Evolutionary conservation across 2,797 vertebrate genomes (phyloP).

Genomic region (Garrulus glandarius): DNA sequence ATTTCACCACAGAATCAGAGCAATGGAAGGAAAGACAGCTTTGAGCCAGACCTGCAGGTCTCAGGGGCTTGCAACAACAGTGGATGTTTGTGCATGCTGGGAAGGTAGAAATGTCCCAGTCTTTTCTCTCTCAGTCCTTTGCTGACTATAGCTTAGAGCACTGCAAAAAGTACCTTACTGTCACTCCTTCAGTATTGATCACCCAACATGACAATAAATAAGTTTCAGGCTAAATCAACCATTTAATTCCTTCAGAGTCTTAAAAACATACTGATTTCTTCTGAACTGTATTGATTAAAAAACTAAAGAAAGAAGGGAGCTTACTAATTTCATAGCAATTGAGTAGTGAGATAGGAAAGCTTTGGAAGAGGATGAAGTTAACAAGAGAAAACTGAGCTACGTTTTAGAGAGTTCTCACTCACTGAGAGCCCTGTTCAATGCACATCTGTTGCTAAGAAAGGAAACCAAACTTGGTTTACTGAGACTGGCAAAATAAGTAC

Average conservation of each 20-base stretch:
- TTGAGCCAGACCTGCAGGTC: background rate
- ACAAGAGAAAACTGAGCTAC: background rate
- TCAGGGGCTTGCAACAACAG: background rate
- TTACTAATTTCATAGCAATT: background rate
- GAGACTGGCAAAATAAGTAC: background rate
- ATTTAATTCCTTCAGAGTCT: background rate
- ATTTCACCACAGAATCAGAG: background rate
- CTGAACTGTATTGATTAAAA: background rate
- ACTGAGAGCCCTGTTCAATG: background rate
- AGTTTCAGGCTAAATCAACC: background rate
- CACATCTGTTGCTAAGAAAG: background rate
- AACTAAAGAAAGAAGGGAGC: background rate
- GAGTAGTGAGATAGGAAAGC: background rate
- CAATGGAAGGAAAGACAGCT: background rate
- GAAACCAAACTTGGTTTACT: background rate
- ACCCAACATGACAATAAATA: background rate
- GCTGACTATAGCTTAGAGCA: background rate
- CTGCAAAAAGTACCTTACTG: background rate
- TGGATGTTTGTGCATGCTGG: background rate
- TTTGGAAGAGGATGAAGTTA: background rate
- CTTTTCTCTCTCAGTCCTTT: background rate
- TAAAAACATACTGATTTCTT: background rate
- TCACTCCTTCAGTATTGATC: fast-evolving
- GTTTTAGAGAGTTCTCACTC: background rate
- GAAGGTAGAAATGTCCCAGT: background rate